phyloP scores from a whole-genome alignment of 2,797 vertebrate species.

The Ara ararauna region DNA sequence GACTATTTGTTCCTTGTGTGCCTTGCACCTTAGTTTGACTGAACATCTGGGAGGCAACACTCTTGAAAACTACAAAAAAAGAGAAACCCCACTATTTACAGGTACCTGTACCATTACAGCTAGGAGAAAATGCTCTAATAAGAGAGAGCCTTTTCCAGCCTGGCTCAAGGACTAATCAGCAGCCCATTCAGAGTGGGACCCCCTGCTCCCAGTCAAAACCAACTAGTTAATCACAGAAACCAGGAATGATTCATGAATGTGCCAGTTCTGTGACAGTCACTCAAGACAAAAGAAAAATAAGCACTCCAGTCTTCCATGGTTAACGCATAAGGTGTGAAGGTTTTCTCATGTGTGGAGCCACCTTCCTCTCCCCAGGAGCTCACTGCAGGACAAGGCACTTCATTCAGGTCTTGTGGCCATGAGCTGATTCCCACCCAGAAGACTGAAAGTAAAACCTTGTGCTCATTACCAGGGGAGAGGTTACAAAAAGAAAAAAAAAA shows the following conservation, averaged over 20 bases:
- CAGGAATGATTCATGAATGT: not conserved
- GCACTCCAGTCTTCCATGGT: not conserved
- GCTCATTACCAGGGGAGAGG: not conserved
- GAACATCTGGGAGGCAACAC: not conserved
- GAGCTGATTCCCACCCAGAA: not conserved
- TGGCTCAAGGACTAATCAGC: rapidly evolving
- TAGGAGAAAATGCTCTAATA: not conserved
- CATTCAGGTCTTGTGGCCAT: not conserved
- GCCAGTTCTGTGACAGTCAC: not conserved
- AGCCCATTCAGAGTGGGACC: not conserved
- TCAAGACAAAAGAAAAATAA: not conserved
- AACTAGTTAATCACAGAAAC: not conserved
- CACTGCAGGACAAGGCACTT: not conserved
- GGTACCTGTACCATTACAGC: not conserved
- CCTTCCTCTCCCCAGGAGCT: not conserved
- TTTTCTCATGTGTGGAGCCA: not conserved
- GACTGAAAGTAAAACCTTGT: not conserved
- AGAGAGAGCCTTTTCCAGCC: not conserved
- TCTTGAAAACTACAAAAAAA: not conserved
- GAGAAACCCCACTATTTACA: not conserved
- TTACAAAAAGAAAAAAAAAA: not conserved
- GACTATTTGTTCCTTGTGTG: not conserved
- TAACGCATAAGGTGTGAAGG: not conserved
- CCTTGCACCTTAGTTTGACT: not conserved
- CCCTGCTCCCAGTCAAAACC: not conserved